Conservation (phyloP, 2,888 invertebrate species). For the Boloria euphrosyne region DNA sequence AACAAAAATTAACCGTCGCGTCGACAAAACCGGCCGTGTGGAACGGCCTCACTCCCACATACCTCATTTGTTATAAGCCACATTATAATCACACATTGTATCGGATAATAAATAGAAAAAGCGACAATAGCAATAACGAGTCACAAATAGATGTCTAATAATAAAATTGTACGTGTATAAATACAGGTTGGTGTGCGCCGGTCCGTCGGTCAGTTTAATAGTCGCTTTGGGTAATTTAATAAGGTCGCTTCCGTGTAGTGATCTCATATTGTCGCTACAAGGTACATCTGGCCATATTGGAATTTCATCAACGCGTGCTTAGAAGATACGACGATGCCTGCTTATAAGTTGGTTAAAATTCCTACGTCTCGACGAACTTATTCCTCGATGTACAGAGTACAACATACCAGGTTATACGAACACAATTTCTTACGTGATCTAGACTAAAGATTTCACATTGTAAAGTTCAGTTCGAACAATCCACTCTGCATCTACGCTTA, state of each 20-base stretch:
- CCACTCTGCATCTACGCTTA: too few relatives aligned
- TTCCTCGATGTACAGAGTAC: background rate
- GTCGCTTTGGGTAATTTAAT: constrained; percentile 62
- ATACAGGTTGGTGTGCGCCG: constrained; percentile 71
- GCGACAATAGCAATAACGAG: constrained; percentile 79
- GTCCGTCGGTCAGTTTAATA: constrained; percentile 76
- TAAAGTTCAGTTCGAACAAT: background rate
- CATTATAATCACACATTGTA: constrained; percentile 80
- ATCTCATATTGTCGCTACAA: constrained; percentile 39
- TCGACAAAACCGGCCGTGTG: constrained; percentile 59
- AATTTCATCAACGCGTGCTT: constrained; percentile 39
- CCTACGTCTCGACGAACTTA: constrained; percentile 31
- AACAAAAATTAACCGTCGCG: constrained; percentile 45
- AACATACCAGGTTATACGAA: background rate
- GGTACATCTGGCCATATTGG: constrained; percentile 38
- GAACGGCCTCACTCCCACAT: constrained; percentile 70
- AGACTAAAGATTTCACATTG: background rate
- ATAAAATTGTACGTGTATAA: constrained; percentile 79
- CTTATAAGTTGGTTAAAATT: constrained; percentile 26
- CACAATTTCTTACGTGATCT: background rate
- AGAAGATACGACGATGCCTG: constrained; percentile 28
- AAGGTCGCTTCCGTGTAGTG: constrained; percentile 60
- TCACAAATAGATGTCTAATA: constrained; percentile 78
- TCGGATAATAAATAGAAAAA: constrained; percentile 79
- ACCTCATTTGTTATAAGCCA: constrained; percentile 73